Evolutionary conservation across 2,113 vertebrate genomes (phyloP).

Genomic region (Pelecanoides urinatrix): DNA sequence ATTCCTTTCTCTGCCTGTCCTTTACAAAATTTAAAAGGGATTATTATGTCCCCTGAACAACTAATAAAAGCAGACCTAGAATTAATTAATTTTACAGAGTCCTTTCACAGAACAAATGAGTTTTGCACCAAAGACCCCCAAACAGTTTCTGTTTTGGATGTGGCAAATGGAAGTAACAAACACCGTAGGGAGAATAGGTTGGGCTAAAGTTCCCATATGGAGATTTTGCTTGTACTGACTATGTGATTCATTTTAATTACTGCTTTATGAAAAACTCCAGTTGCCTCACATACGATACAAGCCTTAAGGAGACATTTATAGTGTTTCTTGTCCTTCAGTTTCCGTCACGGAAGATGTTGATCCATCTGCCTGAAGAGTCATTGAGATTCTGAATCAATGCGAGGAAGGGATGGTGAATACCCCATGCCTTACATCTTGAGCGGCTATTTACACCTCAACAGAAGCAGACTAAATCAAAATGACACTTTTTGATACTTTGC

Average conservation of each 20-base stretch:
- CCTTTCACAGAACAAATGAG: not conserved
- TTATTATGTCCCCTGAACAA: not conserved
- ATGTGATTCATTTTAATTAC: not conserved
- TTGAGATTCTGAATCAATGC: not conserved
- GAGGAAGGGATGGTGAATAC: not conserved
- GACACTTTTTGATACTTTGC: not conserved
- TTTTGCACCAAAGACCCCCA: not conserved
- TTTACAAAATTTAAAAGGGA: not conserved
- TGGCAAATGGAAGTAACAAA: not conserved
- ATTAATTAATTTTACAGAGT: not conserved
- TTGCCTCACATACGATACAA: not conserved
- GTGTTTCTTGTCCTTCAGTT: not conserved
- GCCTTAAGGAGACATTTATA: not conserved
- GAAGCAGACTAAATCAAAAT: constrained; percentile 1
- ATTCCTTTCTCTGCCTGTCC: not conserved
- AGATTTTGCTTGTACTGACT: not conserved
- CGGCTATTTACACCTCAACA: not conserved
- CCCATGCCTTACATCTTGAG: not conserved
- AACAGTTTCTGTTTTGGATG: not conserved
- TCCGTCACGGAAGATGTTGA: not conserved
- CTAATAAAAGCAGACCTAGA: not conserved
- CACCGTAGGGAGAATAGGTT: not conserved
- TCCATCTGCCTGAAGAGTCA: not conserved
- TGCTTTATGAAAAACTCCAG: not conserved
- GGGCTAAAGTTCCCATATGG: not conserved